Evolutionary conservation across 2,113 vertebrate genomes (phyloP).

Genomic region (Lycaon pictus): DNA sequence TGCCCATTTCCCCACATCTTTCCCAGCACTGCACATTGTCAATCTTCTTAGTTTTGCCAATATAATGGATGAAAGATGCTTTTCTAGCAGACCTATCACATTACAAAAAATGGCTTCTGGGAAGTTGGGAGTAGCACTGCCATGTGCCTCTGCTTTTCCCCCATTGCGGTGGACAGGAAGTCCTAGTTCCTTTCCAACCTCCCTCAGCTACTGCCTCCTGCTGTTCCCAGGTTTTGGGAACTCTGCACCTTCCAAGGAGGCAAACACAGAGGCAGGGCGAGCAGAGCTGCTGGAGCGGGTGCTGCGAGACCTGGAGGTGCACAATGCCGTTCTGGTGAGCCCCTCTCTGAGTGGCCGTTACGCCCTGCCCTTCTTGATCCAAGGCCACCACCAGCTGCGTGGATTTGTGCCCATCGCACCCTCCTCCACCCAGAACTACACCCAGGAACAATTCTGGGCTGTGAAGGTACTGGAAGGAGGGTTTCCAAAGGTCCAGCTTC

Average conservation of each 20-base stretch:
- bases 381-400: constrained; percentile 85
- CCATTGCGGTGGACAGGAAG: neutral
- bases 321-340: constrained; percentile 91
- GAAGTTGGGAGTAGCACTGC: neutral
- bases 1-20: neutral
- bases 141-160: neutral
- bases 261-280: constrained; percentile 89
- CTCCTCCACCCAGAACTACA: constrained; percentile 91
- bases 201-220: constrained; percentile 22
- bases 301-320: constrained; percentile 90
- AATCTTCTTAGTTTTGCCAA: neutral
- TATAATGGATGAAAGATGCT: neutral
- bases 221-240: constrained; percentile 92
- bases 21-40: neutral
- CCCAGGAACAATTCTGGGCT: constrained; percentile 90
- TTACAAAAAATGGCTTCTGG: neutral
- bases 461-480: constrained; percentile 90
- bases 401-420: constrained; percentile 95
- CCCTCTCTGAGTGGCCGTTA: constrained; percentile 97
- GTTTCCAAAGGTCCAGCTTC: neutral
- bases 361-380: constrained; percentile 94
- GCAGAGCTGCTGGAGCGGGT: constrained; percentile 90
- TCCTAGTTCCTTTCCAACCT: neutral
- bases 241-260: constrained; percentile 86
- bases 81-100: neutral